phyloP scores from a whole-genome alignment of 2,113 vertebrate species.

The Neolamprologus fasciatus region DNA sequence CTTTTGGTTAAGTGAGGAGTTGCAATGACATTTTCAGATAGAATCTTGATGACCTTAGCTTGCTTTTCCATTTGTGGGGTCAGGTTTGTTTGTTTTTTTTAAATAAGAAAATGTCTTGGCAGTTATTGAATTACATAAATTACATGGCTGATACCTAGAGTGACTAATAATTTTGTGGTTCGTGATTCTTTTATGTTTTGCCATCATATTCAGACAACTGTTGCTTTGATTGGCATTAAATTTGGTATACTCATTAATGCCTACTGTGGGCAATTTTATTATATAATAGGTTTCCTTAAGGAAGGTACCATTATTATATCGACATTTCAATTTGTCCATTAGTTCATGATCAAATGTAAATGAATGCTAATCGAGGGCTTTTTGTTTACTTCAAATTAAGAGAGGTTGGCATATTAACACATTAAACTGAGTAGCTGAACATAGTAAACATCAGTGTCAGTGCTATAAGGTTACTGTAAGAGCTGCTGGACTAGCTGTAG shows the following conservation, averaged over 20 bases:
- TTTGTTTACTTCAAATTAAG: not conserved
- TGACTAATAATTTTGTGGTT: not conserved
- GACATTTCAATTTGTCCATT: not conserved
- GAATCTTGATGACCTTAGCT: not conserved
- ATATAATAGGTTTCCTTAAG: not conserved
- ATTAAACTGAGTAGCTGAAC: not conserved
- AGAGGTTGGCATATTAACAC: not conserved
- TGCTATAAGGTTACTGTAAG: not conserved
- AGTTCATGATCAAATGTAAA: not conserved
- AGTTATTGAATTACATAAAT: not conserved
- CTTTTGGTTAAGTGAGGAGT: not conserved
- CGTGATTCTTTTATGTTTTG: rapidly evolving
- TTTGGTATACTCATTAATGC: not conserved
- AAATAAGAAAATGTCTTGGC: not conserved
- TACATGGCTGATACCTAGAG: not conserved
- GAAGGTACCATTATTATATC: not conserved
- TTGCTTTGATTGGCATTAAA: not conserved
- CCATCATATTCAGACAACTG: not conserved
- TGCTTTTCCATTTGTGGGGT: not conserved
- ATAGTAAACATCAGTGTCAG: not conserved
- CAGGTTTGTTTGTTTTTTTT: not conserved
- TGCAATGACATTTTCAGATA: not conserved
- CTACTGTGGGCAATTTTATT: not conserved
- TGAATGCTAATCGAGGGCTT: not conserved
- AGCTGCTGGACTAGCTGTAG: not conserved